Evolutionary conservation across 2,113 vertebrate genomes (phyloP), one percentile per base, ranked within the genome.

Genomic region (Megalops atlanticus): DNA sequence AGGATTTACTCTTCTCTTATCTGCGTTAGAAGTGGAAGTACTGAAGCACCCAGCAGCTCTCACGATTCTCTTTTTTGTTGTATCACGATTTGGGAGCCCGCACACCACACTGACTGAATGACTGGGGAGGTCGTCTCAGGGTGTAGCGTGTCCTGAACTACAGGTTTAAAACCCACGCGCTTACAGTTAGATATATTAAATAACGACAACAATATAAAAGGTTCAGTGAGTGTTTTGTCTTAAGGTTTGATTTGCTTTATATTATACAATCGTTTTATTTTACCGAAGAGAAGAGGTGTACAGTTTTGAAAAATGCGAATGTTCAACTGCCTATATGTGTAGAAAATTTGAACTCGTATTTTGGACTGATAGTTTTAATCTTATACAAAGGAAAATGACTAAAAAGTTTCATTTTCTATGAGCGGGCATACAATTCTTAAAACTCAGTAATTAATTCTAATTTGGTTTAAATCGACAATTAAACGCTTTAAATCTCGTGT

Each of bases 31-130:
- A 14, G 43, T 14, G 43, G 7, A 10, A 45, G n/a, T 18, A n/a
- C 52, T 4, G 21, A 58, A 24, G 52, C 52, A 58, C 52, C 52
- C 52, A 6, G n/a, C 58, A 10, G 24, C 58, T 31, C 58, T 1
- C 33, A 54, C 76, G 58, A 47, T 47, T 54, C 35, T 54, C 18
- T n/a, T 38, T 5, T 54, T 39, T 77, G 21, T 12, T 58, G 76
- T 35, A 77, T 77, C 76, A 77, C 49, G 49, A 77, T 58, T 77
- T 77, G 39, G 49, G 18, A 52, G 54, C 24, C 24, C 8, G 76
- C 52, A 18, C 58, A 64, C 31, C 31, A 6, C n/a, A n/a, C 24
- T 31, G 58, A 64, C 58, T 77, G 47, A 47, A 21, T 36, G 49
- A 36, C 54, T 49, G 36, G 21, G 76, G 4, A 27, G 38, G 35